Percentiles rank a stretch among this genome's conserved stretches.
Evolutionary conservation across 2,888 invertebrate genomes (phyloP).

Genomic region (Macrophya annulata): DNA sequence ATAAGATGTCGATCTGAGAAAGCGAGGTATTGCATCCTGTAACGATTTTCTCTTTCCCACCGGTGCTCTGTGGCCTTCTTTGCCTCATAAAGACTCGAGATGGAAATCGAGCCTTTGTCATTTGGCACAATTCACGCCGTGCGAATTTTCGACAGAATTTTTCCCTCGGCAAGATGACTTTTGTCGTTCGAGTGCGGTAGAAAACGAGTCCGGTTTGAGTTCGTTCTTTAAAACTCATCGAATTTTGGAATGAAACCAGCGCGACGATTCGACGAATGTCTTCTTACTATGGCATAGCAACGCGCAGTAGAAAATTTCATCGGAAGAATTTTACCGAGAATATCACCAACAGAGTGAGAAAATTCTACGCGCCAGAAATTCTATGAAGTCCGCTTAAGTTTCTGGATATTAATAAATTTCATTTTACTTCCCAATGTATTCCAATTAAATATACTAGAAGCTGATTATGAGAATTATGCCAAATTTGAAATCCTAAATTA

Average conservation of each 20-base stretch:
- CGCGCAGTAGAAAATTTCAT: neutral
- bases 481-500: neutral
- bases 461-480: neutral
- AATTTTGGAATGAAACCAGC: neutral
- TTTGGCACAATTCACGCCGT: conserved; percentile 17
- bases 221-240: neutral
- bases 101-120: conserved; percentile 30
- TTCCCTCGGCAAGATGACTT: neutral
- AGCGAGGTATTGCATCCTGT: neutral
- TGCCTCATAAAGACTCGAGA: neutral
- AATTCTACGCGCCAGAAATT: conserved; percentile 3
- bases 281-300: neutral
- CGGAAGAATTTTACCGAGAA: neutral
- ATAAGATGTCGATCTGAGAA: neutral
- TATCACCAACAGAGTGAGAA: neutral
- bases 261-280: neutral
- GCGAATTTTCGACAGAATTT: neutral
- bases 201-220: conserved; percentile 1
- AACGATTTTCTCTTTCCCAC: neutral
- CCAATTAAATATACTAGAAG: neutral
- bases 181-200: conserved; percentile 9
- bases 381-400: neutral
- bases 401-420: neutral
- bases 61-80: neutral
- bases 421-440: neutral